phyloP scores from a whole-genome alignment of 1,140 invertebrate species.

The Anoplolepis gracilipes region DNA sequence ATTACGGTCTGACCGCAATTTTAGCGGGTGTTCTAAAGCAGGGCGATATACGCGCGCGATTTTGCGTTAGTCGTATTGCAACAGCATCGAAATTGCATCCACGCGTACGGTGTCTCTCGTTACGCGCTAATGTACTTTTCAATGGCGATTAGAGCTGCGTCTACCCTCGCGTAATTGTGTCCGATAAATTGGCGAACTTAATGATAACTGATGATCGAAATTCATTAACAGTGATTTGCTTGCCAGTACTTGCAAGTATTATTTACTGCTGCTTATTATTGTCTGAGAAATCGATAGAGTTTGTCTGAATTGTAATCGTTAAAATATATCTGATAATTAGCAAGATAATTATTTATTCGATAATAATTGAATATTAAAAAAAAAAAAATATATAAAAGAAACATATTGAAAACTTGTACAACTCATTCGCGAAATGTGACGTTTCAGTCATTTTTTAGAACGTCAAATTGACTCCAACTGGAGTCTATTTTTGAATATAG shows the following conservation, averaged over 20 bases:
- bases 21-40: conserved; percentile 64
- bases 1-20: conserved; percentile 67
- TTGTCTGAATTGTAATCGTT: not conserved
- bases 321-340: not conserved
- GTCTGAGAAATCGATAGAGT: not conserved
- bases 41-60: conserved; percentile 35
- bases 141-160: conserved; percentile 52
- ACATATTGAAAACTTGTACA: not conserved
- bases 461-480: conserved; percentile 36
- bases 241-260: not conserved
- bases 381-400: not conserved
- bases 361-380: not conserved
- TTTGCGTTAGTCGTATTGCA: conserved; percentile 53
- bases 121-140: conserved; percentile 66
- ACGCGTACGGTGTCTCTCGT: conserved; percentile 53
- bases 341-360: too few relatives aligned
- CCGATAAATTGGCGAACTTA: conserved; percentile 22
- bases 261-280: not conserved
- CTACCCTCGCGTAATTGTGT: conserved; percentile 24
- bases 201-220: conserved; percentile 43
- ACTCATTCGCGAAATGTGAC: not conserved
- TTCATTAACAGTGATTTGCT: not conserved
- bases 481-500: conserved; percentile 51
- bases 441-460: conserved; percentile 27
- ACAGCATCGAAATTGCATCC: conserved; percentile 42